These are phyloP conservation scores for Ophraella communa DNA, from an alignment of 2,888 invertebrate genomes.

Conservation along the genomic window DNA sequence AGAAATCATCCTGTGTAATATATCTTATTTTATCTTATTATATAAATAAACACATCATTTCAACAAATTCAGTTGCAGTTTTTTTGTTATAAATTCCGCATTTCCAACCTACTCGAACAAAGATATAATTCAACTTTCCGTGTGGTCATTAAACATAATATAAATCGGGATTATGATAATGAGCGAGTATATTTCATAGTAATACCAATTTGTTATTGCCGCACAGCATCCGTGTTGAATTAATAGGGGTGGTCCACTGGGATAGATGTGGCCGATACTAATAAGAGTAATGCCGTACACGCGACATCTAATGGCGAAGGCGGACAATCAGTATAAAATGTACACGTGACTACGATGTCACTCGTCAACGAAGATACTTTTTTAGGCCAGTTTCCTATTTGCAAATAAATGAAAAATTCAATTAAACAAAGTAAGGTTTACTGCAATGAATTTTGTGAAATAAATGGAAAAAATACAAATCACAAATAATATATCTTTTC, in stretches of 20 bases:
- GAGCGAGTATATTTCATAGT: slow-evolving; percentile 37
- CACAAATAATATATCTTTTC: no score
- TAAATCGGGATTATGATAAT: slow-evolving; percentile 39
- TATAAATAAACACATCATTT: no score
- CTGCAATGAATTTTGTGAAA: no score
- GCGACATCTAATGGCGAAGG: slow-evolving; percentile 39
- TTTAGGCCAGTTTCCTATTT: background rate
- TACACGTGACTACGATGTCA: slow-evolving; percentile 30
- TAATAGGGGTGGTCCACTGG: slow-evolving; percentile 35
- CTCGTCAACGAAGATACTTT: background rate
- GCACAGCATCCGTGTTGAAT: slow-evolving; percentile 34
- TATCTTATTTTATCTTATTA: no score
- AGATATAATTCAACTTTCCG: slow-evolving; percentile 31
- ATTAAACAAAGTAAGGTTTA: no score
- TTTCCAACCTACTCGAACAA: slow-evolving; percentile 12
- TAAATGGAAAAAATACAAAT: no score
- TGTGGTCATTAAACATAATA: slow-evolving; percentile 37
- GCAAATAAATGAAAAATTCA: no score
- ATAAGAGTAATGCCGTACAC: slow-evolving; percentile 35
- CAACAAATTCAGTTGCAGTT: no score
- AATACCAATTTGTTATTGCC: slow-evolving; percentile 40
- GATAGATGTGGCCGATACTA: slow-evolving; percentile 36
- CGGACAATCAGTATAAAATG: slow-evolving; percentile 35
- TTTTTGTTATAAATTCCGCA: slow-evolving; percentile 16
- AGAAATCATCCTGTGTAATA: no score